Evolutionary conservation across 1,140 invertebrate species (phyloP), one percentile per base, ranked within the genome.

Genomic region (Callitettix versicolor): DNA sequence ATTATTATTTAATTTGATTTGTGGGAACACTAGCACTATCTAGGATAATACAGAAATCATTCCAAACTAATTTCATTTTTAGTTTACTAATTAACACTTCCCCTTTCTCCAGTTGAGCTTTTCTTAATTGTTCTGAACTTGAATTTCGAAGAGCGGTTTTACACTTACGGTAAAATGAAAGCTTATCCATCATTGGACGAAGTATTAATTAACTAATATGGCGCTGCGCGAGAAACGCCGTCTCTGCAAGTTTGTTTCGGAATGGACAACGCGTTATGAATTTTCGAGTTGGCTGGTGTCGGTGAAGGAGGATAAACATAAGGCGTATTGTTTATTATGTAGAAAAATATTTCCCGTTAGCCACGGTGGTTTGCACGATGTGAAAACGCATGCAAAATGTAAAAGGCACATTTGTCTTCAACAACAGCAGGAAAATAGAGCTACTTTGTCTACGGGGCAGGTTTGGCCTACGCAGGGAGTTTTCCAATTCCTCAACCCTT

Each of bases 331-430:
- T 53, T 59, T 60, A 54, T 60, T 67, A 49, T 68, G 68, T 56
- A 65, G 64, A 53, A 68, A 68, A 56, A 53, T 61, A 21, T 68
- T 68, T 60, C 64, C 64, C 34, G 63, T 68, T 18, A 61, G 65
- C 46, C 68, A 67, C 59, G 64, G 68, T 38, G 65, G 65, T 15
- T 51, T 67, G 46, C 62, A 68, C 55, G 65, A 67, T 58, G 67
- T 67, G 44, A 65, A 64, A 55, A 62, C 67, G 24, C 66, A 68
- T 57, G 67, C 63, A 56, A 68, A 67, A 53, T 65, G 64, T 50
- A 68, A 69, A 63, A 64, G 64, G 57, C 67, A 67, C 57, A 62
- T 62, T 44, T 55, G 47, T 50, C 55, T 67, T 40, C 58, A 62
- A 53, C 24, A 53, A 42, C 58, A 60, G 44, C 51, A 60, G 46